Evolutionary conservation across 2,888 invertebrate genomes (phyloP).

Genomic region (Thereva unica): DNA sequence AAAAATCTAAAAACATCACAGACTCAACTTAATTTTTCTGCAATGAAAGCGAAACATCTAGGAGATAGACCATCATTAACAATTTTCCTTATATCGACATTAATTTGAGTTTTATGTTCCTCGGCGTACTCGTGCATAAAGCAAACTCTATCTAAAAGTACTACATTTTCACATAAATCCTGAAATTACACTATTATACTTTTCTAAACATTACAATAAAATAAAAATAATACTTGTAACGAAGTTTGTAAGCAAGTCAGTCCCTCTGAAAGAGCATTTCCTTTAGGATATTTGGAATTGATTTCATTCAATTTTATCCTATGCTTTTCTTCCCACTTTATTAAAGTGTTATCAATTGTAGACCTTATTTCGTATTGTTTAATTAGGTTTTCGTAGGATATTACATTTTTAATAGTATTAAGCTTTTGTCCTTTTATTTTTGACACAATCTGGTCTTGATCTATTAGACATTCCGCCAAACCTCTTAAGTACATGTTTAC

Average conservation of each 20-base stretch:
- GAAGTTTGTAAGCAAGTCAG: slow-evolving; percentile 58
- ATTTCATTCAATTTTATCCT: slow-evolving; percentile 45
- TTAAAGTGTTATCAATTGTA: slow-evolving; percentile 24
- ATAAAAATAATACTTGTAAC: slow-evolving; percentile 56
- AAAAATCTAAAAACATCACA: no score
- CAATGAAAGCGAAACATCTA: slow-evolving; percentile 66
- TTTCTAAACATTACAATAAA: not conserved
- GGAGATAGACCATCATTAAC: slow-evolving; percentile 68
- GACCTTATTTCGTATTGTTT: slow-evolving; percentile 41
- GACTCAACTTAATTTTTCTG: slow-evolving; percentile 55
- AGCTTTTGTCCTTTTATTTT: slow-evolving; percentile 30
- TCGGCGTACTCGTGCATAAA: slow-evolving; percentile 56
- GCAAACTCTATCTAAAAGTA: slow-evolving; percentile 62
- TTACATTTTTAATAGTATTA: not conserved
- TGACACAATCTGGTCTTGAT: slow-evolving; percentile 53
- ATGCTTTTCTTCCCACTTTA: slow-evolving; percentile 47
- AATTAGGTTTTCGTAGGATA: slow-evolving; percentile 17
- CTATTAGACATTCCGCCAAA: slow-evolving; percentile 65
- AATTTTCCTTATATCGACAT: slow-evolving; percentile 62
- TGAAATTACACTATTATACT: slow-evolving; percentile 54
- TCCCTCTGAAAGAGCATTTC: slow-evolving; percentile 53
- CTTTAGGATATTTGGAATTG: slow-evolving; percentile 45
- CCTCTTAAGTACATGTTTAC: slow-evolving; percentile 65
- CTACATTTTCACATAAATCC: slow-evolving; percentile 63
- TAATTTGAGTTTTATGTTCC: slow-evolving; percentile 53